Evolutionary conservation across 1,140 invertebrate species (phyloP).

Genomic region (Drosophila novamexicana): DNA sequence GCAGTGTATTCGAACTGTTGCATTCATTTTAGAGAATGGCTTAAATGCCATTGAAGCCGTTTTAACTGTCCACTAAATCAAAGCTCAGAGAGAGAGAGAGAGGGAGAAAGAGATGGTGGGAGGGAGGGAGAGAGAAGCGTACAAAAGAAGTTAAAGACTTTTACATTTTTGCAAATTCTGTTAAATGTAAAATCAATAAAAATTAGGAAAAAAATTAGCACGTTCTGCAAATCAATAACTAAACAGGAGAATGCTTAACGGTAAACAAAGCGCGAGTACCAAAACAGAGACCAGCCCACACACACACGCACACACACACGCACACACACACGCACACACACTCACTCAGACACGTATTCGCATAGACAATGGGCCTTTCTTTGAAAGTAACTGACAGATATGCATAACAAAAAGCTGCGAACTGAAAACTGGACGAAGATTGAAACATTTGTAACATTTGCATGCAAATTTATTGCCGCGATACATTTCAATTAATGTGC

Average conservation of each 20-base stretch:
- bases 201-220: constrained; percentile 17
- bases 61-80: constrained; percentile 40
- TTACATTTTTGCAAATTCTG: constrained; percentile 32
- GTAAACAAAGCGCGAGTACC: constrained; percentile 31
- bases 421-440: constrained; percentile 22
- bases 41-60: constrained; percentile 14
- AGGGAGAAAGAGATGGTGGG: not conserved
- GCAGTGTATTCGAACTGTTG: constrained; percentile 29
- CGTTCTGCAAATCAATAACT: constrained; percentile 35
- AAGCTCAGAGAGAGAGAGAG: constrained; percentile 1
- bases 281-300: constrained; percentile 17
- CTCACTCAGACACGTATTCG: not conserved
- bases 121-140: not conserved
- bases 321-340: constrained; percentile 5
- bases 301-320: not conserved
- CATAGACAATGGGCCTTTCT: constrained; percentile 39
- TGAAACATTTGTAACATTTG: constrained; percentile 41
- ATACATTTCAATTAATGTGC: constrained; percentile 57
- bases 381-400: constrained; percentile 39
- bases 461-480: constrained; percentile 48
- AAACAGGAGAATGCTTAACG: constrained; percentile 41
- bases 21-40: constrained; percentile 10
- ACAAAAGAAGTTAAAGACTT: constrained; percentile 15
- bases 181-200: constrained; percentile 29
- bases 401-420: constrained; percentile 51